Base-by-base conservation (phyloP, 1,140 invertebrate species). In the Microplitis demolitor region DNA sequence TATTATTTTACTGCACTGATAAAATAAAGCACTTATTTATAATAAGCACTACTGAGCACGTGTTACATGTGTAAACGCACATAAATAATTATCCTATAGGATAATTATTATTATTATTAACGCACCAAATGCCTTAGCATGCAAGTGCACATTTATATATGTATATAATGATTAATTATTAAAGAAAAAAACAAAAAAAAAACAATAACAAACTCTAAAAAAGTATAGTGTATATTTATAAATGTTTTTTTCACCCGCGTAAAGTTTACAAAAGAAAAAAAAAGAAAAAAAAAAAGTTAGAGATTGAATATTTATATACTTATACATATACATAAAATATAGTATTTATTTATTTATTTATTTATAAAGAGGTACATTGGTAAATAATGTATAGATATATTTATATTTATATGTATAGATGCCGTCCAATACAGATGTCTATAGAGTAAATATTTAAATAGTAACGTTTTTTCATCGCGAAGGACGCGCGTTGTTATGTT, bases 91-190 rank as follows among this genome's bases (percentile, higher is more conserved):
- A 66, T 24, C 2, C 45, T 34, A 6, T 2, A 64, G 24, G 24
- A 16, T 24, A 61, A 62, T 6, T 14, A 50, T 16, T 35, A 56
- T 16, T 35, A 56, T 35, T 6, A 56, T 68, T 37, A 34, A 64
- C 14, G 71, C 71, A 67, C 71, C 71, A 63, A 34, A 58, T 54
- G 72, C 72, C 66, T 73, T 73, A 64, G 72, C 72, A 73, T 69
- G 72, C 53, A 69, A 73, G 37, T 31, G 66, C 66, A 69, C 72
- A 69, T 37, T 35, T 74, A 34, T 60, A 54, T 51, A 39, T 53
- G 33, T 62, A 71, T 62, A 63, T 33, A 14, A 71, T 51, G 50
- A 5, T n/a, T 24, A 51, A 53, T 45, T 24, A 54, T 2, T 45
- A 8, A 9, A 45, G 6, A 2, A 24, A 24, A 24, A 24, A 24